These are phyloP conservation scores for Vireo griseus DNA, from an alignment of 2,797 vertebrate genomes.

Conservation along the genomic window DNA sequence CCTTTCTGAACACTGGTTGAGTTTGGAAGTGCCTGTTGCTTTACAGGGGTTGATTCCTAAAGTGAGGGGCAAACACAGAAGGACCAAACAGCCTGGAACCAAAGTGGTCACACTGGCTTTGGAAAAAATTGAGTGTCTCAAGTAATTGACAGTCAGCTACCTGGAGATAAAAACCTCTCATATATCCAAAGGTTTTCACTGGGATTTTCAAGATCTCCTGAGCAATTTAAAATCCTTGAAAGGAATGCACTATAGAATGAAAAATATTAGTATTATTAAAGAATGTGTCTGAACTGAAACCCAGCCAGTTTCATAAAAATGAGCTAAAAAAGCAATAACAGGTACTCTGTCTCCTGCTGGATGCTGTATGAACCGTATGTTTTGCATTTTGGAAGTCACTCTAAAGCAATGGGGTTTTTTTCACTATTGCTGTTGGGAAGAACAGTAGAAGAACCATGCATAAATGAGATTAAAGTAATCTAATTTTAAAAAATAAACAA, in stretches of 20 bases:
- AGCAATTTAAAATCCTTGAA: constrained; percentile 18
- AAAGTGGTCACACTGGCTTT: background rate
- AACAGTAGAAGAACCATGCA: background rate
- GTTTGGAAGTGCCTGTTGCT: background rate
- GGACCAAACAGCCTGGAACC: background rate
- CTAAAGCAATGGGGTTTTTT: background rate
- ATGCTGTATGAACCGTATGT: background rate
- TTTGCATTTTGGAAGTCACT: constrained; percentile 3
- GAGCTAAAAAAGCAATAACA: constrained; percentile 10
- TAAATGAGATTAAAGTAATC: constrained; percentile 15
- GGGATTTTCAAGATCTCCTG: constrained; percentile 10
- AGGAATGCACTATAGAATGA: constrained; percentile 24
- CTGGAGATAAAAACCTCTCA: background rate
- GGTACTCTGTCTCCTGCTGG: constrained; percentile 6
- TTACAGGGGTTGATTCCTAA: background rate
- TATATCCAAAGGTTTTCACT: background rate
- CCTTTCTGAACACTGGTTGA: rapidly evolving
- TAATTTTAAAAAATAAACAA: constrained; percentile 4
- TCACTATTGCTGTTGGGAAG: background rate
- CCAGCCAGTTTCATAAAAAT: constrained; percentile 23
- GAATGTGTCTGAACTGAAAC: constrained; percentile 24
- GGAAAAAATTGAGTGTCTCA: background rate
- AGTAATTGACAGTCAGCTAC: background rate
- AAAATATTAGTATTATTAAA: constrained; percentile 31
- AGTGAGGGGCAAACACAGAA: background rate